These are phyloP conservation scores for Drosophila truncata DNA, from an alignment of 1,140 invertebrate species.

Conservation along the genomic window DNA sequence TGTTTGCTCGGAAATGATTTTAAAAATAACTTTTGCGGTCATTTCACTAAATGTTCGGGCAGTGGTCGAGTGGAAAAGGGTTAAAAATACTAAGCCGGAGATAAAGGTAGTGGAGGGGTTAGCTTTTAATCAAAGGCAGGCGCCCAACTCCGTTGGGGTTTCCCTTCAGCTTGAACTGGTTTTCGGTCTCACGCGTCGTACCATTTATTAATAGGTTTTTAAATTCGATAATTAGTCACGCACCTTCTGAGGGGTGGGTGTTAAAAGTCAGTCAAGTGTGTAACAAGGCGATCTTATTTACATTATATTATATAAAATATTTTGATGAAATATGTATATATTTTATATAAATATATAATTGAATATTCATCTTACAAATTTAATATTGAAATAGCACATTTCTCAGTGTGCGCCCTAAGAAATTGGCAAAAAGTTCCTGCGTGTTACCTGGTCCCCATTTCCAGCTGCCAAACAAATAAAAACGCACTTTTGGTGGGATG, in stretches of 20 bases:
- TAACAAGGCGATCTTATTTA: not conserved
- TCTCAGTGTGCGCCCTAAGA: conserved; percentile 16
- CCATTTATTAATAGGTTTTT: conserved; percentile 39
- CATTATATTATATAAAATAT: no score
- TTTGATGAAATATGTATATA: no score
- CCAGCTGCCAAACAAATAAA: conserved; percentile 74
- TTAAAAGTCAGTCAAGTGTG: not conserved
- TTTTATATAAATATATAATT: no score
- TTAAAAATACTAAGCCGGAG: conserved; percentile 18
- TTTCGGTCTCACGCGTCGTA: conserved; percentile 18
- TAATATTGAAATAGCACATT: not conserved
- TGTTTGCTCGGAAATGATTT: conserved; percentile 62
- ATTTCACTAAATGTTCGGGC: conserved; percentile 72
- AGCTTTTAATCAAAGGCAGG: not conserved
- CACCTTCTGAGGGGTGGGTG: not conserved
- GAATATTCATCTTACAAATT: no score
- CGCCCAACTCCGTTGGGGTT: conserved; percentile 1
- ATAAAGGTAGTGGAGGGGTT: not conserved
- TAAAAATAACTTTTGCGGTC: conserved; percentile 80
- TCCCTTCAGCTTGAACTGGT: conserved; percentile 42
- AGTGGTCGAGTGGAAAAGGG: conserved; percentile 20
- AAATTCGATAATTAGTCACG: conserved; percentile 5
- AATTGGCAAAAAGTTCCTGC: conserved; percentile 40
- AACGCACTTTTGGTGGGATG: conserved; percentile 62
- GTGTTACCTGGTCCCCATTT: conserved; percentile 25